Evolutionary conservation across 1,140 invertebrate species (phyloP).

Genomic region (Bombus vancouverensis): DNA sequence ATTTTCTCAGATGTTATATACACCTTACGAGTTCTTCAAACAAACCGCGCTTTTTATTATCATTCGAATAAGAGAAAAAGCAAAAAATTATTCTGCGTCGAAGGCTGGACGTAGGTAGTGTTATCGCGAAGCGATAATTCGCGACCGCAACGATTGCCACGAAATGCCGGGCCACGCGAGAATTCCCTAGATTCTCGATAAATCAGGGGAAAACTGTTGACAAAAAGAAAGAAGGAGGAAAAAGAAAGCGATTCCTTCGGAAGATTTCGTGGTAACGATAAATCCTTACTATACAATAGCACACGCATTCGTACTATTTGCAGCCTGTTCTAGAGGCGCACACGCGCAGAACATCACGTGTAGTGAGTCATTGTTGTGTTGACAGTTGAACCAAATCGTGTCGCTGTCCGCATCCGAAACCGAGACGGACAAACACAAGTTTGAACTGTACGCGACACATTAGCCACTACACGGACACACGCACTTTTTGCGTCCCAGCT

Average conservation of each 20-base stretch:
- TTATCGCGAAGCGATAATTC: neutral
- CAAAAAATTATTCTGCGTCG: neutral
- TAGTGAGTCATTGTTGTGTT: slow-evolving; percentile 68
- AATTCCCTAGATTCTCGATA: neutral
- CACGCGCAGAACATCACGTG: slow-evolving; percentile 52
- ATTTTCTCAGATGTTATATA: neutral
- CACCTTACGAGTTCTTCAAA: neutral
- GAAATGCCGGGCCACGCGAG: slow-evolving; percentile 1
- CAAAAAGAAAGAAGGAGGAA: neutral
- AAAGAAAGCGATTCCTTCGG: slow-evolving; percentile 1
- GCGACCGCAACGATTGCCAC: slow-evolving; percentile 2
- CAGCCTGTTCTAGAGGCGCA: slow-evolving; percentile 42
- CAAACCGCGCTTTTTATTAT: neutral
- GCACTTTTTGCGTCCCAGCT: slow-evolving; percentile 18
- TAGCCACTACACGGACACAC: neutral
- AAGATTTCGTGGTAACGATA: slow-evolving; percentile 14
- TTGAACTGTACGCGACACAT: neutral
- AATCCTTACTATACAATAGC: neutral
- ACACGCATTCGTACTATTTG: neutral
- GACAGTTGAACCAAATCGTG: slow-evolving; percentile 56
- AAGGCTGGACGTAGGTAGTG: neutral
- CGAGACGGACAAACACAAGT: neutral
- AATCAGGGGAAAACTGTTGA: neutral
- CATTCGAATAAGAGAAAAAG: neutral
- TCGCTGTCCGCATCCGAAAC: neutral